Base-by-base conservation (phyloP, 2,797 vertebrate genomes). In the Sebastiscus albofasciatus region DNA sequence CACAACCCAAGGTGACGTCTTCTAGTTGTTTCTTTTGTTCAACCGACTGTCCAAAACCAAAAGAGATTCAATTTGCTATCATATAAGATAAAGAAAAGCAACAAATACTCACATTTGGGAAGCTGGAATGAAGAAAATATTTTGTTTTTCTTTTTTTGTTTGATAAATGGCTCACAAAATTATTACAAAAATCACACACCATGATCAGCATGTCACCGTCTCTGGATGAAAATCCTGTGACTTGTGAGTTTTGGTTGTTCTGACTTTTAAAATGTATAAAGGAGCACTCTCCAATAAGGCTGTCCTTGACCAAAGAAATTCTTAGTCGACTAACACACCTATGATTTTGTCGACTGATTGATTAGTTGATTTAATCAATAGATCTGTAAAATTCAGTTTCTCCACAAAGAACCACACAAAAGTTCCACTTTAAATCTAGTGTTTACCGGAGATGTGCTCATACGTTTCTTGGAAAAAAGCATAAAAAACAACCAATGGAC, bases 321-420 rank as follows among this genome's bases (percentile, higher is more conserved):
- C 42, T 46, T 46, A 42, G 39, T 42, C 16, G 16, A 46, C 16
- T 46, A 46, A 46, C 42, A 42, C 39, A 16, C 39, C 6, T 42
- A 42, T 18, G 39, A 42, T 42, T 42, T 46, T 46, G 16, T 4
- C 42, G 7, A 46, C 16, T 46, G 1, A 42, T 2, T 2, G 39
- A 42, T 18, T 16, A 18, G 42, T 18, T 46, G 16, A 20, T 20
- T 46, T 46, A 2, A 20, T 46, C 39, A 1, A 42, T 0, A 0
- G 13, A 18, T 42, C 39, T 42, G 6, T 42, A 18, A 42, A 42
- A 42, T 18, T 42, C 0, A 42, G 39, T 46, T 46, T 46, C 42
- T 18, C 42, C 42, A 8, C 42, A 46, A 46, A 46, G 16, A 46
- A 46, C 20, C 42, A 46, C 7, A 46, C 6, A 46, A 46, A 46